Conservation (phyloP, 2,797 vertebrate species). For the Meriones psammophilus region DNA sequence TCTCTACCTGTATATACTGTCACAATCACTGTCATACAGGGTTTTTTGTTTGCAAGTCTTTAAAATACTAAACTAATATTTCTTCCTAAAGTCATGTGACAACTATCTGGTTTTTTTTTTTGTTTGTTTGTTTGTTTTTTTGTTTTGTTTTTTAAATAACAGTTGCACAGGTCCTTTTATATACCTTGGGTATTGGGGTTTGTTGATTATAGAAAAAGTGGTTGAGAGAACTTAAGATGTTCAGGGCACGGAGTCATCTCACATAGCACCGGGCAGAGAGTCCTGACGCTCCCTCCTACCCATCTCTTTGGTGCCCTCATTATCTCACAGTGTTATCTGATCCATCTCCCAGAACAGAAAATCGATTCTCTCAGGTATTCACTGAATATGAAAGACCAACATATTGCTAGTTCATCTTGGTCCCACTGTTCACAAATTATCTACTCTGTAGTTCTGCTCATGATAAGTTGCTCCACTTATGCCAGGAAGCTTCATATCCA, state of each 20-base stretch:
- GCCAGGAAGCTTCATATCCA: neutral
- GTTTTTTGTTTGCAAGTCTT: neutral
- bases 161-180: neutral
- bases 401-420: neutral
- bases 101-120: neutral
- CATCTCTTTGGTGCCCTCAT: neutral
- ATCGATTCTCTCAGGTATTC: neutral
- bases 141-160: too few species aligned
- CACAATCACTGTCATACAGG: neutral
- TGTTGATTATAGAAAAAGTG: neutral
- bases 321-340: neutral
- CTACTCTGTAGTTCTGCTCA: neutral
- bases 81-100: neutral
- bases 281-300: neutral
- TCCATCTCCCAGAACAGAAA: neutral
- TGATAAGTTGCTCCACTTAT: neutral
- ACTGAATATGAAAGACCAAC: neutral
- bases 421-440: neutral
- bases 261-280: too few species aligned
- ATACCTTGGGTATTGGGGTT: neutral
- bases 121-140: too few species aligned
- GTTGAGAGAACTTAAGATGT: neutral
- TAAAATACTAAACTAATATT: neutral
- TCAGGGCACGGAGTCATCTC: neutral
- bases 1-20: too few species aligned